A percentile compares a stretch with the other conserved stretches of the same genome.
These are phyloP conservation scores for Drosophila varians DNA, from an alignment of 1,140 invertebrate genomes.

Conservation along the genomic window DNA sequence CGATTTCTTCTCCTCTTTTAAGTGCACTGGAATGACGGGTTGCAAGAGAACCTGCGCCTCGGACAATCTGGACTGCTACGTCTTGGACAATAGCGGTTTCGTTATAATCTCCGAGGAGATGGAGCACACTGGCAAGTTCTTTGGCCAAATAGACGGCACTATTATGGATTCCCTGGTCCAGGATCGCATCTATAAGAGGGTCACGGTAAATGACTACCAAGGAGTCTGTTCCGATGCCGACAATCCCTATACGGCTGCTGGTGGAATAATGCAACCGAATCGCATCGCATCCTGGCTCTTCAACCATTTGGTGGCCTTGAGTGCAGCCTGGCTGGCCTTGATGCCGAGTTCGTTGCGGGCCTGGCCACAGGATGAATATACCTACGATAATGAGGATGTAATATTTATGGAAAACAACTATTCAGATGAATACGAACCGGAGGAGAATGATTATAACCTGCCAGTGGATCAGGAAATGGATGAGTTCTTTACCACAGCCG, in stretches of 20 bases:
- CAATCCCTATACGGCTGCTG: slow-evolving; percentile 87
- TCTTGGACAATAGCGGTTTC: slow-evolving; percentile 96
- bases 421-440: slow-evolving; percentile 75
- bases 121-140: slow-evolving; percentile 93
- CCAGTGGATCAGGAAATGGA: slow-evolving; percentile 77
- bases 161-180: slow-evolving; percentile 97
- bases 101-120: slow-evolving; percentile 94
- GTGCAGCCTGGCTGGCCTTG: slow-evolving; percentile 70
- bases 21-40: slow-evolving; percentile 89
- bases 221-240: slow-evolving; percentile 92
- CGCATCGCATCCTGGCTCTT: slow-evolving; percentile 70
- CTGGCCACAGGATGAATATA: slow-evolving; percentile 82
- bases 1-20: too few relatives aligned
- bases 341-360: slow-evolving; percentile 66
- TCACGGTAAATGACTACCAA: slow-evolving; percentile 94
- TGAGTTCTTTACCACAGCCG: slow-evolving; percentile 79
- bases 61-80: slow-evolving; percentile 94
- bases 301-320: slow-evolving; percentile 69
- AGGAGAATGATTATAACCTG: slow-evolving; percentile 68
- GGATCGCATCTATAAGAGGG: slow-evolving; percentile 94
- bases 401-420: slow-evolving; percentile 77
- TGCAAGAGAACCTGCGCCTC: slow-evolving; percentile 94
- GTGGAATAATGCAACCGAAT: slow-evolving; percentile 62
- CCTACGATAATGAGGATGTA: slow-evolving; percentile 77
- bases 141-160: slow-evolving; percentile 96